These are phyloP conservation scores for Forpus xanthops DNA, from an alignment of 2,797 vertebrate genomes.

Conservation along the genomic window DNA sequence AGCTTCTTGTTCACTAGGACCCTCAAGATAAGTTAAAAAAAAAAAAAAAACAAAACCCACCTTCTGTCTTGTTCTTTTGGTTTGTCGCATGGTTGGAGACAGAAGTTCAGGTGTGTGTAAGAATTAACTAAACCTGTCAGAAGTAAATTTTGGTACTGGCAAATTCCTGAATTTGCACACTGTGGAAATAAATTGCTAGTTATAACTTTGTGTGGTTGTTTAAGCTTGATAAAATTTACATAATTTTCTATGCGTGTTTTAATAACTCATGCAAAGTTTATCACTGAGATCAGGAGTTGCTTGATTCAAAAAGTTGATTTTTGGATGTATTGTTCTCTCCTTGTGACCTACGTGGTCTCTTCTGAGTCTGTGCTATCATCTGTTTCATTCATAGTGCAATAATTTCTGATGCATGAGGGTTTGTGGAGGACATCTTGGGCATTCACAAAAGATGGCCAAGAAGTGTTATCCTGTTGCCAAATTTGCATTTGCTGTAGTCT, in stretches of 20 bases:
- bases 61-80: not conserved
- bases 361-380: not conserved
- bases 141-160: not conserved
- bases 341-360: not conserved
- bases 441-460: not conserved
- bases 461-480: not conserved
- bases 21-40: not conserved
- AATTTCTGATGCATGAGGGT: not conserved
- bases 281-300: not conserved
- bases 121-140: not conserved
- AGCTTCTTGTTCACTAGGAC: not conserved
- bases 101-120: not conserved
- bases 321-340: not conserved
- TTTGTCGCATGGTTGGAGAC: not conserved
- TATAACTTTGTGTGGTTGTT: not conserved
- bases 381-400: not conserved
- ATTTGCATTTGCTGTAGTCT: not conserved
- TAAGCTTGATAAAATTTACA: not conserved
- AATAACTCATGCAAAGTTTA: not conserved
- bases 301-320: not conserved
- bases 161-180: not conserved
- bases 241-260: not conserved
- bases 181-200: not conserved
- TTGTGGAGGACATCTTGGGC: not conserved
- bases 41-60: not conserved